Base-by-base conservation (phyloP, 2,888 invertebrate species). In the Caenorhabditis macrosperma region DNA sequence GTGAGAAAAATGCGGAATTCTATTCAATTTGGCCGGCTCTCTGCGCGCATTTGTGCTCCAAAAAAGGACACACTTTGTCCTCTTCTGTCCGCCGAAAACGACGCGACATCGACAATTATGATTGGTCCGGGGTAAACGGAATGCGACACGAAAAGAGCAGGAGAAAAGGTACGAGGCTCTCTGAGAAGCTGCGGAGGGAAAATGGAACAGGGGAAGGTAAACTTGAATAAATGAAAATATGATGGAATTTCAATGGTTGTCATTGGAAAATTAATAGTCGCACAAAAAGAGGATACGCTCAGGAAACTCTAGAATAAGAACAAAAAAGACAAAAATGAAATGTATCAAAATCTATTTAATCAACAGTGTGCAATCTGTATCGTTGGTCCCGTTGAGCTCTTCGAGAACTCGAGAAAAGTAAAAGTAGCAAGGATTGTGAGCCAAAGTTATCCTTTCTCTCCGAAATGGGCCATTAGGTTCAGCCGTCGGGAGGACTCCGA, bases 401-500 rank as follows among this genome's bases (percentile, higher is more conserved):
- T 5, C 17, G 17, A 44, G 17, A n/a, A 2, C 7, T 3, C 5
- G 5, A 3, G 17, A n/a, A 44, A 44, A 17, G 2, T 17, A 17
- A 17, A 17, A 44, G 10, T 6, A 33, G 33, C 6, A 33, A 7
- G 44, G 44, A 44, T 44, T 44, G 44, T 44, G 38, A 33, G 24
- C 24, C 22, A 26, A 24, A 71, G 55, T 54, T 48, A 63, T 64
- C 57, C 72, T 57, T 57, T 44, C 71, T 74, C 66, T 66, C 60
- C 59, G 59, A 54, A 66, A 75, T 60, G 66, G 66, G 66, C 64
- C 74, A 75, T 66, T 75, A 66, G 66, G 57, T 66, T 74, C 74
- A 64, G 63, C 64, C 60, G 67, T 50, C 61, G 48, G 59, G 41
- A 55, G 64, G 24, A 30, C 48, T 22, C 30, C 38, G 60, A 50